Conservation (phyloP, 1,140 invertebrate species). For the Gryon sp. region DNA sequence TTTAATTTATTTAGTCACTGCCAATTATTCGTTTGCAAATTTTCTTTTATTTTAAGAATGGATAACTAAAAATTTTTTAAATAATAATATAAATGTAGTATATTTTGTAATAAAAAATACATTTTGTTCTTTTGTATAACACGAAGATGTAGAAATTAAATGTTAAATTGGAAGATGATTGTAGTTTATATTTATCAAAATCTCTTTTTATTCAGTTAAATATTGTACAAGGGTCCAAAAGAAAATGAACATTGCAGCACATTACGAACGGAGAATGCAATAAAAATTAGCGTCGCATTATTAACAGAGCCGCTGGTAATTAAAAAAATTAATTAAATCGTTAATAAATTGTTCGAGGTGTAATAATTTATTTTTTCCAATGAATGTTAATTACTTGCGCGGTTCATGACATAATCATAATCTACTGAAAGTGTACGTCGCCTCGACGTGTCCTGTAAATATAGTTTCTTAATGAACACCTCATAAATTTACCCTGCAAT, state of each 20-base stretch:
- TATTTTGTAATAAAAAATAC: too few species aligned
- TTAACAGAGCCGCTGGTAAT: slow-evolving; percentile 21
- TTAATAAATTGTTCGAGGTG: slow-evolving; percentile 44
- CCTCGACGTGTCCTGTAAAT: slow-evolving; percentile 63
- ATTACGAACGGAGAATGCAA: slow-evolving; percentile 8
- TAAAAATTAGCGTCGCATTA: slow-evolving; percentile 23
- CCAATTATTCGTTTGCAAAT: too few species aligned
- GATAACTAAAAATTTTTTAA: too few species aligned
- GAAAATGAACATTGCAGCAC: slow-evolving; percentile 3
- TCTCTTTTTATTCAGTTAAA: neutral
- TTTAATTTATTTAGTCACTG: slow-evolving; percentile 35
- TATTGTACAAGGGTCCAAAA: slow-evolving; percentile 1
- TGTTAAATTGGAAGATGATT: slow-evolving; percentile 2
- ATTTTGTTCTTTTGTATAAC: too few species aligned
- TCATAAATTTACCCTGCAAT: slow-evolving; percentile 64
- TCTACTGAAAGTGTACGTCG: slow-evolving; percentile 59
- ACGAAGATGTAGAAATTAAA: too few species aligned
- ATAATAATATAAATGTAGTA: too few species aligned
- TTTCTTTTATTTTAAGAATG: too few species aligned
- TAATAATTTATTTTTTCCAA: slow-evolving; percentile 50
- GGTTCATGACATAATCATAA: slow-evolving; percentile 61
- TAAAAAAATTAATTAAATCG: slow-evolving; percentile 55
- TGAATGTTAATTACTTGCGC: slow-evolving; percentile 59
- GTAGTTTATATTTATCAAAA: slow-evolving; percentile 11
- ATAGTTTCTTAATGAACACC: slow-evolving; percentile 65